Conservation (phyloP, 2,113 vertebrate species). For the Okapia johnstoni region DNA sequence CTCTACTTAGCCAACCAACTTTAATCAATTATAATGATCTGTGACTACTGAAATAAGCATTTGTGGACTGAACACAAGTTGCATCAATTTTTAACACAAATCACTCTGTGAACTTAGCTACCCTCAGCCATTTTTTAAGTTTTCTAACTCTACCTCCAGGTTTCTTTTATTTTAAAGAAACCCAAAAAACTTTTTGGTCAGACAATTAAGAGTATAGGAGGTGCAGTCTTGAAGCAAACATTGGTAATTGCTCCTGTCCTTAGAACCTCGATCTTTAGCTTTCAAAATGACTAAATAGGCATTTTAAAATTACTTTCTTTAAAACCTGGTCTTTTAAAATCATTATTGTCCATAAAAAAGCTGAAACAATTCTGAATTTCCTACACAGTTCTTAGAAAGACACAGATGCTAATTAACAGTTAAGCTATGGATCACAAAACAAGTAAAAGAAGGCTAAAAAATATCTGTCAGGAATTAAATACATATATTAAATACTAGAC, state of each 20-base stretch:
- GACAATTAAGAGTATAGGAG: not conserved
- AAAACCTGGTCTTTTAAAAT: slow-evolving; percentile 62
- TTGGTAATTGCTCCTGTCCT: slow-evolving; percentile 15
- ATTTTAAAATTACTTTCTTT: slow-evolving; percentile 41
- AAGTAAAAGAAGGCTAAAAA: slow-evolving; percentile 79
- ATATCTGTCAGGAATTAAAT: slow-evolving; percentile 80
- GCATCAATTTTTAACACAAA: not conserved
- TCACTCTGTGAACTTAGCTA: not conserved
- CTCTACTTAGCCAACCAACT: slow-evolving; percentile 26
- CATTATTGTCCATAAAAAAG: slow-evolving; percentile 61
- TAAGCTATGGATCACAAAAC: slow-evolving; percentile 70
- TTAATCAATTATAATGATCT: not conserved
- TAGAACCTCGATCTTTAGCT: slow-evolving; percentile 14
- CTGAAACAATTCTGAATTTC: slow-evolving; percentile 57
- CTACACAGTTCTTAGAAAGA: slow-evolving; percentile 68
- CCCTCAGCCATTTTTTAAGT: not conserved
- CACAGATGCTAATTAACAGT: slow-evolving; percentile 69
- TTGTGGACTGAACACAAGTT: slow-evolving; percentile 30
- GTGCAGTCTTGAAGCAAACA: not conserved
- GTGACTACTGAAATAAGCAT: slow-evolving; percentile 58
- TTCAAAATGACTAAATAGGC: slow-evolving; percentile 46
- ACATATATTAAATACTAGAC: slow-evolving; percentile 77
- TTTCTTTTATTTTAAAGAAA: slow-evolving; percentile 20
- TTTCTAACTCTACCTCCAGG: not conserved
- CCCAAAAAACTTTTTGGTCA: not conserved